Conservation (phyloP, 1,140 invertebrate species). For the Riptortus pedestris region DNA sequence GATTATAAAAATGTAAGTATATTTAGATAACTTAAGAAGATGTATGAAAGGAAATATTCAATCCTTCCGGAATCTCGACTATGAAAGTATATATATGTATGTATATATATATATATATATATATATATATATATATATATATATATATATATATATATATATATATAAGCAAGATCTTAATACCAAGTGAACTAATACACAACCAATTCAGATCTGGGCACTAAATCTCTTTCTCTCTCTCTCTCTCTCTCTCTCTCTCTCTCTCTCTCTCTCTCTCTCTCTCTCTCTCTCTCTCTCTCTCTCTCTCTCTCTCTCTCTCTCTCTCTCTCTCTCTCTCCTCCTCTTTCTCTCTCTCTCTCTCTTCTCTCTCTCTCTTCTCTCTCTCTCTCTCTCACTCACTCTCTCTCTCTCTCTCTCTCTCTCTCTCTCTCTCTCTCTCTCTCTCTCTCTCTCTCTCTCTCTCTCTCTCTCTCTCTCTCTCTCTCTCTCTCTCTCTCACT, state of each 20-base stretch:
- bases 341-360: conserved; percentile 28
- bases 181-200: neutral
- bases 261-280: neutral
- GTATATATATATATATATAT: too few species aligned
- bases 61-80: too few species aligned
- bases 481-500: conserved; percentile 24
- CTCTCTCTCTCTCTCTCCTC: conserved; percentile 20
- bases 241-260: conserved; percentile 9
- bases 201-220: too few species aligned
- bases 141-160: too few species aligned
- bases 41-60: too few species aligned
- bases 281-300: conserved; percentile 10
- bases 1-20: too few species aligned
- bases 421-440: conserved; percentile 17
- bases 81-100: too few species aligned
- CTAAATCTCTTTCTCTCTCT: neutral
- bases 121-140: too few species aligned
- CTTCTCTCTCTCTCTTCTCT: conserved; percentile 28
- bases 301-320: conserved; percentile 19
- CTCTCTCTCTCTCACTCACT: conserved; percentile 30
- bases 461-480: neutral
- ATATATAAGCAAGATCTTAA: too few species aligned
- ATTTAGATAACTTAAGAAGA: too few species aligned
- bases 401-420: conserved; percentile 28
- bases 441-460: conserved; percentile 1